A percentile compares a stretch with the other conserved stretches of the same genome.
phyloP scores from a whole-genome alignment of 2,113 vertebrate species.

The Halichoerus grypus region DNA sequence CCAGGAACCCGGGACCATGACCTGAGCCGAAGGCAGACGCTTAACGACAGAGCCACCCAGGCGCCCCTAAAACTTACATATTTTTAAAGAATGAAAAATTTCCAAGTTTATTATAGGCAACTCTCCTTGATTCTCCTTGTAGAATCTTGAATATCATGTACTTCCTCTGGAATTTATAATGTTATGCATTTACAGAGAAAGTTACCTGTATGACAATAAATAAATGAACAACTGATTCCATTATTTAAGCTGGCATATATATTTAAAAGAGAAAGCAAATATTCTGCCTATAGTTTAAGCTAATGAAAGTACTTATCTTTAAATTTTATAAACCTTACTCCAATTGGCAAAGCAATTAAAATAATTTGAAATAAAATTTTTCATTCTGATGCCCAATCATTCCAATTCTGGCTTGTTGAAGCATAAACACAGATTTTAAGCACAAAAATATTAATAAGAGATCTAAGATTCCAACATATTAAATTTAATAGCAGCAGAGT shows the following conservation, averaged over 20 bases:
- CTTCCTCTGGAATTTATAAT: constrained; percentile 38
- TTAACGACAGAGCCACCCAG: too few species aligned
- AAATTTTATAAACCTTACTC: constrained; percentile 1
- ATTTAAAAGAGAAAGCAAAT: constrained; percentile 56
- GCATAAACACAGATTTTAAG: constrained; percentile 50
- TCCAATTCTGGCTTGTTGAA: constrained; percentile 14
- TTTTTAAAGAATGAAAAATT: constrained; percentile 17
- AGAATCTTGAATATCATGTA: constrained; percentile 37
- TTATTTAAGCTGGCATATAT: constrained; percentile 51
- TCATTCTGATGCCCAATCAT: constrained; percentile 38
- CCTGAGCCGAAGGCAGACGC: too few species aligned
- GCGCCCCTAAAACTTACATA: background rate
- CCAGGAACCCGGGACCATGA: too few species aligned
- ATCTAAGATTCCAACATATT: constrained; percentile 21
- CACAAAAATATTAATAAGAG: constrained; percentile 44
- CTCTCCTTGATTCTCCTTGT: background rate
- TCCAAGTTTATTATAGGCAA: background rate
- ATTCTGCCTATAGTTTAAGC: constrained; percentile 8
- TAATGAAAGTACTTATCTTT: constrained; percentile 55
- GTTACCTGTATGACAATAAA: constrained; percentile 1
- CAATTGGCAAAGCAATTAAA: constrained; percentile 39
- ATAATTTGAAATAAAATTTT: constrained; percentile 58
- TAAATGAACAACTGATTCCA: constrained; percentile 22
- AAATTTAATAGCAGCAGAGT: background rate
- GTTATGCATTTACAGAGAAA: constrained; percentile 46